Evolutionary conservation across 1,140 invertebrate species (phyloP).

Genomic region (Cotesia typhae): DNA sequence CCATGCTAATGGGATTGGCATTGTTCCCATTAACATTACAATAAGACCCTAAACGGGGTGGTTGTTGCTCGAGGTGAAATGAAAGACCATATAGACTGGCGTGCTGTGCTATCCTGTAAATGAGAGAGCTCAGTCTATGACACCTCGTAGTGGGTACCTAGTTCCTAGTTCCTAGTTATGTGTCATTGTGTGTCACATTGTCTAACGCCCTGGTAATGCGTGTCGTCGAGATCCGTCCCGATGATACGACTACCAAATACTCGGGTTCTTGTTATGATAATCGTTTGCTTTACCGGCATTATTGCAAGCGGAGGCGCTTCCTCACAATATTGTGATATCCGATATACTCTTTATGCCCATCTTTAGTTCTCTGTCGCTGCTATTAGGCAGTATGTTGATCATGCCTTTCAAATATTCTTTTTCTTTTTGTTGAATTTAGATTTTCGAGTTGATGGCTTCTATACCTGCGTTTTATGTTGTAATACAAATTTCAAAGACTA

Average conservation of each 20-base stretch:
- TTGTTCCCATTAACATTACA: constrained; percentile 59
- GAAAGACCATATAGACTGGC: neutral
- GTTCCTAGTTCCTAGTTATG: neutral
- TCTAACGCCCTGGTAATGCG: constrained; percentile 42
- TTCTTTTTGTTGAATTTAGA: too few species aligned
- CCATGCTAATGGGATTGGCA: constrained; percentile 57
- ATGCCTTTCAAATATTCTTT: too few species aligned
- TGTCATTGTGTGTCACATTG: too few species aligned
- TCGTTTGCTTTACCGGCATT: constrained; percentile 46
- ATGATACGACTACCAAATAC: constrained; percentile 49
- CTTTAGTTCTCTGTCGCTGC: too few species aligned
- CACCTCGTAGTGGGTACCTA: constrained; percentile 24
- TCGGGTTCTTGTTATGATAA: constrained; percentile 60
- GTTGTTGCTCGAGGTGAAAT: constrained; percentile 37
- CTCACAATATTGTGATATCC: constrained; percentile 61
- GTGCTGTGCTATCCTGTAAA: too few species aligned
- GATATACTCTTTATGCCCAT: constrained; percentile 38
- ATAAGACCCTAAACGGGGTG: constrained; percentile 54
- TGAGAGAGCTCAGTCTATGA: constrained; percentile 22
- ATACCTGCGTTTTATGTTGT: too few species aligned
- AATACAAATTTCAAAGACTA: too few species aligned
- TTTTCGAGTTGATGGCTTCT: too few species aligned
- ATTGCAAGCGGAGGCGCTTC: constrained; percentile 49
- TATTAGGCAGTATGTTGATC: too few species aligned
- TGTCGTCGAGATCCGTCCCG: constrained; percentile 46